phyloP scores from a whole-genome alignment of 2,888 invertebrate species.

The Eutolmus rufibarbis region DNA sequence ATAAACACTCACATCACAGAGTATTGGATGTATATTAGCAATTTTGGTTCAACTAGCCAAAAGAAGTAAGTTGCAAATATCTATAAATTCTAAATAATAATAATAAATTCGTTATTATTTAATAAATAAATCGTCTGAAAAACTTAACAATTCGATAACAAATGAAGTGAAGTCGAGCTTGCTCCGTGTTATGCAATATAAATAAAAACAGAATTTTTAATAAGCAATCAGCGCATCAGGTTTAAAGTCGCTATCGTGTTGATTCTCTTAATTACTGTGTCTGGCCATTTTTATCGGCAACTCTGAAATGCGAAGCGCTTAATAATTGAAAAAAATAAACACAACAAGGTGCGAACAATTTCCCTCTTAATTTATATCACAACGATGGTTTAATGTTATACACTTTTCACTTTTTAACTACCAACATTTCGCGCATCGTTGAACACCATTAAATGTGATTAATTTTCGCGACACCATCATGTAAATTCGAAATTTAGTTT shows the following conservation, averaged over 20 bases:
- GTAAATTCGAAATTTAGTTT: background rate
- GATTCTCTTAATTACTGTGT: background rate
- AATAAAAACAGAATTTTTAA: background rate
- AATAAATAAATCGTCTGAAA: background rate
- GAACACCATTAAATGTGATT: background rate
- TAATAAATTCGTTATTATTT: background rate
- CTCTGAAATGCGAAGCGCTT: background rate
- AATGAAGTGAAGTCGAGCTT: background rate
- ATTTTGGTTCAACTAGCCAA: too few relatives aligned
- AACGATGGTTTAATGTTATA: background rate
- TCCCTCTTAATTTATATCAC: background rate
- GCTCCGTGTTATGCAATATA: background rate
- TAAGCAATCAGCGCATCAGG: background rate
- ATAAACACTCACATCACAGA: background rate
- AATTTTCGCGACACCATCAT: background rate
- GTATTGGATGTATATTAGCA: too few relatives aligned
- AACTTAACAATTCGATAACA: background rate
- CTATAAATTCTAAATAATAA: background rate
- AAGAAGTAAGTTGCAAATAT: background rate
- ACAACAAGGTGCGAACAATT: background rate
- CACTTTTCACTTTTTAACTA: background rate
- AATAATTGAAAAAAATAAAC: background rate
- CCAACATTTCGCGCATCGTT: background rate
- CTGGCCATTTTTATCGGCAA: background rate
- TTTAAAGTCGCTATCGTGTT: background rate